Percentiles rank a stretch among this genome's conserved stretches.
These are phyloP conservation scores for Antrozous pallidus DNA, from an alignment of 2,797 vertebrate genomes.

Conservation along the genomic window DNA sequence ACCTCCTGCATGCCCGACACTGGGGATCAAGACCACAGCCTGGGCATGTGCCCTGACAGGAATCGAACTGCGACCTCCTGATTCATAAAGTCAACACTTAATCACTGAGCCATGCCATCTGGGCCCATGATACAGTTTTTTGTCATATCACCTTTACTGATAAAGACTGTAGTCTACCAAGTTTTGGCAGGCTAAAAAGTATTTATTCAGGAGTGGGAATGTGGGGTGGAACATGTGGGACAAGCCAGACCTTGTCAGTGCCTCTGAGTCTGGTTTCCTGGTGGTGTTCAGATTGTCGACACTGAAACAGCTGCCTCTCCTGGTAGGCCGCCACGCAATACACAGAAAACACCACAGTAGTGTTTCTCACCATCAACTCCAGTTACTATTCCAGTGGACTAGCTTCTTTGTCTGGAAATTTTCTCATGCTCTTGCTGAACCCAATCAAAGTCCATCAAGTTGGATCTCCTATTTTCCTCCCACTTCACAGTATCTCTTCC, in stretches of 20 bases:
- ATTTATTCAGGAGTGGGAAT: not conserved
- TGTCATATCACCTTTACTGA: not conserved
- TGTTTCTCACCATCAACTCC: accelerated
- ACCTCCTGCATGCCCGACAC: too few species aligned
- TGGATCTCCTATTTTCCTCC: not conserved
- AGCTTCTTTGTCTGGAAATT: not conserved
- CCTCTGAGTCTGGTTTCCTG: not conserved
- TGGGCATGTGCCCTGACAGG: too few species aligned
- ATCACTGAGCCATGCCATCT: too few species aligned
- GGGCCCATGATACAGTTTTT: not conserved
- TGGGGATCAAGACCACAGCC: too few species aligned
- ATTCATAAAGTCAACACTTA: too few species aligned
- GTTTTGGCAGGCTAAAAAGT: not conserved
- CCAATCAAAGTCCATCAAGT: not conserved
- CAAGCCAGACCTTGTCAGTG: not conserved
- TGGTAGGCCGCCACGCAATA: too few species aligned
- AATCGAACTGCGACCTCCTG: too few species aligned
- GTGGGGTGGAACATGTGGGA: not conserved
- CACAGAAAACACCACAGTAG: not conserved
- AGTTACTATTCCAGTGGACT: not conserved
- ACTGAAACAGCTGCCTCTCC: not conserved
- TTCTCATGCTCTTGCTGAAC: not conserved
- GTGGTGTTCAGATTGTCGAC: not conserved
- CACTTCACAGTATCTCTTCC: not conserved
- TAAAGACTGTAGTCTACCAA: not conserved